phyloP scores from a whole-genome alignment of 2,797 vertebrate species.

The Acipenser ruthenus region DNA sequence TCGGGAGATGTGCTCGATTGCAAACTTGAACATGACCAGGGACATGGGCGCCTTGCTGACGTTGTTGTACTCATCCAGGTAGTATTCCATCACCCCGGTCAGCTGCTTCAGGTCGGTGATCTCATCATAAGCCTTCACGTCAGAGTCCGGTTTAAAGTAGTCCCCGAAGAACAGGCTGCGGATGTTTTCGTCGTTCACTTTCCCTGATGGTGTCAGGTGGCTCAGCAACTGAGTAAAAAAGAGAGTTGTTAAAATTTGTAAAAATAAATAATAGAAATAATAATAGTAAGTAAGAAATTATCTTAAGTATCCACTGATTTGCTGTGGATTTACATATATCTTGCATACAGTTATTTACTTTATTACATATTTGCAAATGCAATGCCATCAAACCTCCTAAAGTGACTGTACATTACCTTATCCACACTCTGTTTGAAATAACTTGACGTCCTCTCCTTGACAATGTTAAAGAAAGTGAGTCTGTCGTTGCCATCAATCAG shows the following conservation, averaged over 20 bases:
- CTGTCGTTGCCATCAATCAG: conserved; percentile 74
- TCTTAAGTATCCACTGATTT: neutral
- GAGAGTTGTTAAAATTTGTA: neutral
- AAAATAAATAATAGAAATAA: too few relatives aligned
- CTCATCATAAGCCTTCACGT: conserved; percentile 72
- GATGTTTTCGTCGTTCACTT: conserved; percentile 69
- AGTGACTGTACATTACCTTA: conserved; percentile 55
- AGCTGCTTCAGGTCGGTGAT: conserved; percentile 71
- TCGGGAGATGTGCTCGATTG: conserved; percentile 86
- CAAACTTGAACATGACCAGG: conserved; percentile 88
- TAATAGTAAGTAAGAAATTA: too few relatives aligned
- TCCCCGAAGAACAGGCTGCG: conserved; percentile 87
- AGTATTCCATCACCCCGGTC: conserved; percentile 74
- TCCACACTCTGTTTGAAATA: conserved; percentile 76
- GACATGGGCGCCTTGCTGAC: conserved; percentile 84
- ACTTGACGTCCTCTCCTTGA: conserved; percentile 67
- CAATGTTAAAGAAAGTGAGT: conserved; percentile 72
- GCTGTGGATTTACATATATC: neutral
- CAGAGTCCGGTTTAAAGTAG: conserved; percentile 62
- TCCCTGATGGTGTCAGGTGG: conserved; percentile 67
- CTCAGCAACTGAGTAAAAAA: conserved; percentile 60
- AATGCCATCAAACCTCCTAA: too few relatives aligned
- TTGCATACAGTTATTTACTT: too few relatives aligned
- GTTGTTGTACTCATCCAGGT: conserved; percentile 82
- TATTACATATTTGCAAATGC: too few relatives aligned